Evolutionary conservation across 2,797 vertebrate species (phyloP), one percentile per base, ranked within the genome.

Genomic region (Pelobates cultripes): DNA sequence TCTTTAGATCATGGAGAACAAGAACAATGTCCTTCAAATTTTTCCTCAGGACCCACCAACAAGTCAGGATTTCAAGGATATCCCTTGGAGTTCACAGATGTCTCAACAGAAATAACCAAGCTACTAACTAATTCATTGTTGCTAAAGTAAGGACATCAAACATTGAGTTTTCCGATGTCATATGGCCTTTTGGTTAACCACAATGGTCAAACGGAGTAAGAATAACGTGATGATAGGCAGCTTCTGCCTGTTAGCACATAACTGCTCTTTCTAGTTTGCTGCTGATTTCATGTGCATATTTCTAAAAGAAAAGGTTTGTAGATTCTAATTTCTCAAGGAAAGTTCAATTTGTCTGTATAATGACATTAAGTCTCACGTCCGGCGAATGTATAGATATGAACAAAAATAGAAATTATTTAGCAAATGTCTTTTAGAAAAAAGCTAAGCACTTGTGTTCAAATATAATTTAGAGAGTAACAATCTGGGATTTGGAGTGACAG

Each of bases 361-460:
- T 63, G 13, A 63, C 77, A 64, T 71, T 28, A 77, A 78, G 60
- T 28, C 61, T 3, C 70, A 63, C 69, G 63, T 71, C 63, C 71
- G 51, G 61, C 43, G 10, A 42, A 3, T 42, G 63, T 51, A 60
- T 70, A 60, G n/a, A 13, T 70, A 71, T 57, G 55, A 47, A 47
- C 28, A 63, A 47, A 71, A 61, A 63, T 71, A 51, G n/a, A 42
- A 70, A 78, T 70, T 13, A 44, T 40, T 69, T 41, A 60, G n/a
- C 51, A 57, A 70, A 70, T 61, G 76, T 40, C 47, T 51, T 51
- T 6, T 51, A 0, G 53, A 69, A 44, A 15, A 10, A 55, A 69
- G 47, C 64, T 69, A 70, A 70, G 60, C 60, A 1, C 40, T 41
- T 53, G 3, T 60, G n/a, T 14, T 43, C 60, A 44, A 70, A 70